Evolutionary conservation across 2,113 vertebrate species (phyloP).

Genomic region (Propithecus coquereli): DNA sequence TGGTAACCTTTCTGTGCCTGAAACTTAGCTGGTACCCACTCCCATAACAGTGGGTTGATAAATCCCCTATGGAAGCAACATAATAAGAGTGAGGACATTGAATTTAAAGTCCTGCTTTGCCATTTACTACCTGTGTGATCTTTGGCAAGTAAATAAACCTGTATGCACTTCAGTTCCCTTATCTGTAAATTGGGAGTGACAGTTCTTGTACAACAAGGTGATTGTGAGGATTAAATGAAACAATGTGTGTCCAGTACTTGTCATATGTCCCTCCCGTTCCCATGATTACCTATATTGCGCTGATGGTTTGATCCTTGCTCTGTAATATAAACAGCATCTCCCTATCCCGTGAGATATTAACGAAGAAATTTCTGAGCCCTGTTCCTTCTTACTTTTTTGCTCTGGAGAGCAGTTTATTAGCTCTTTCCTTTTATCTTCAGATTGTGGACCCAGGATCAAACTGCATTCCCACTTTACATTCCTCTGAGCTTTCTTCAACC

Average conservation of each 20-base stretch:
- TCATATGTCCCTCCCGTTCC: background rate
- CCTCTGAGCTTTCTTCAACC: background rate
- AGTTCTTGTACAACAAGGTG: background rate
- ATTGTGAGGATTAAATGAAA: background rate
- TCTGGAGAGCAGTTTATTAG: background rate
- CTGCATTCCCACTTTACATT: background rate
- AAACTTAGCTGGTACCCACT: background rate
- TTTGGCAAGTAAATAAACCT: background rate
- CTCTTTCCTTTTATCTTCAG: background rate
- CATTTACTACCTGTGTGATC: background rate
- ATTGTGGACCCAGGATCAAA: background rate
- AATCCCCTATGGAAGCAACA: background rate
- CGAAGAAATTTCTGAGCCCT: slow-evolving; percentile 3
- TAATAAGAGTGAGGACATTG: background rate
- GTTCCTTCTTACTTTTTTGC: background rate
- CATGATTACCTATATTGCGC: background rate
- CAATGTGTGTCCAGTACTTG: background rate
- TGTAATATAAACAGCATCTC: background rate
- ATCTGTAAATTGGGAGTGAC: background rate
- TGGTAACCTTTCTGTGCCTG: background rate
- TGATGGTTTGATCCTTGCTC: background rate
- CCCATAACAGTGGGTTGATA: background rate
- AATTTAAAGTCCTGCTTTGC: background rate
- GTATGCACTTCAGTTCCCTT: background rate
- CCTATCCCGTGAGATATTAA: background rate